Conservation (phyloP, 2,113 vertebrate genomes). For the Campylomormyrus numenius region DNA sequence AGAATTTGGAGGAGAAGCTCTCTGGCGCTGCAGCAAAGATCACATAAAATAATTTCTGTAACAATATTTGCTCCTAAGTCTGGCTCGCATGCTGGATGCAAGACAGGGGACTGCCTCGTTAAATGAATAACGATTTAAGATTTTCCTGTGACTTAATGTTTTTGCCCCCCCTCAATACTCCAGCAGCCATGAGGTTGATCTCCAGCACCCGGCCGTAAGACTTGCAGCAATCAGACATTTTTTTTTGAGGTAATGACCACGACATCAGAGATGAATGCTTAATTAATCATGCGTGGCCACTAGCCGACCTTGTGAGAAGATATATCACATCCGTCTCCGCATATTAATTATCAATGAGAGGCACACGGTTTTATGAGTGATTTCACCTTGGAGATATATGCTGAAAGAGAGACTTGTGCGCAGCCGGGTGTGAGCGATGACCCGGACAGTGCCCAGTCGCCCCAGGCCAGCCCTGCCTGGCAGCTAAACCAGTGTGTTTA, state of each 20-base stretch:
- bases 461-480: neutral
- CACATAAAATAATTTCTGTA: neutral
- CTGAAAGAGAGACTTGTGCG: slow-evolving; percentile 13
- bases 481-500: neutral
- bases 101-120: neutral
- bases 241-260: slow-evolving; percentile 16
- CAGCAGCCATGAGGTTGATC: neutral
- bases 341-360: slow-evolving; percentile 30
- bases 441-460: neutral
- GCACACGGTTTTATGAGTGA: slow-evolving; percentile 18
- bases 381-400: slow-evolving; percentile 19
- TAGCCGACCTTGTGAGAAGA: slow-evolving; percentile 13
- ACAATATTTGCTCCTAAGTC: neutral
- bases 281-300: slow-evolving; percentile 31
- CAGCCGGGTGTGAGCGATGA: slow-evolving; percentile 8
- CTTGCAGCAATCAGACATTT: slow-evolving; percentile 6
- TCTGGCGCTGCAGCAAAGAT: neutral
- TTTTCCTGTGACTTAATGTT: neutral
- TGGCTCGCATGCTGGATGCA: neutral
- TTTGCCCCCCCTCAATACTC: neutral
- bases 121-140: neutral
- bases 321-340: slow-evolving; percentile 24
- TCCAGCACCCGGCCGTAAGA: neutral
- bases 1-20: neutral
- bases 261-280: slow-evolving; percentile 31